Evolutionary conservation across 1,140 invertebrate genomes (phyloP).

Genomic region (Drosophila mojavensis): DNA sequence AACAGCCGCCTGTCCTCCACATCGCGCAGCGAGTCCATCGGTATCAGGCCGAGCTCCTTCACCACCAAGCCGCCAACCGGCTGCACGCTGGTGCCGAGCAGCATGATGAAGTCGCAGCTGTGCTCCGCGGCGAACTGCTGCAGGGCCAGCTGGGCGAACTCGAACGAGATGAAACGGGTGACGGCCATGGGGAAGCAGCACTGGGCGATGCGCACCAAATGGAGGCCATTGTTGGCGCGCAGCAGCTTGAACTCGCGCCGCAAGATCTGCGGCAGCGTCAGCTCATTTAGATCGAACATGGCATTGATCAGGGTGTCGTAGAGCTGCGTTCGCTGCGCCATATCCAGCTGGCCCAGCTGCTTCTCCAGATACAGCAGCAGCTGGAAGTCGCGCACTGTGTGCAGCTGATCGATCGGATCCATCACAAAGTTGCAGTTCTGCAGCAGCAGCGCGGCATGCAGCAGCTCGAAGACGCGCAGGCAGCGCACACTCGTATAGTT

Average conservation of each 20-base stretch:
- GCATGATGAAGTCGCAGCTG: constrained; percentile 79
- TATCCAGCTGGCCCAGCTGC: constrained; percentile 84
- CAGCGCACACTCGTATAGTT: constrained; percentile 24
- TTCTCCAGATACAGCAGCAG: constrained; percentile 54
- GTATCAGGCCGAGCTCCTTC: constrained; percentile 41
- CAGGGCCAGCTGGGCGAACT: constrained; percentile 81
- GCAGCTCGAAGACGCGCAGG: constrained; percentile 67
- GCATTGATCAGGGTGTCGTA: constrained; percentile 85
- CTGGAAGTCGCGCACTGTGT: constrained; percentile 69
- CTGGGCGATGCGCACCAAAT: constrained; percentile 85
- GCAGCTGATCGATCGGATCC: constrained; percentile 85
- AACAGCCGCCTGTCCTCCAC: constrained; percentile 51
- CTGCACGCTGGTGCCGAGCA: constrained; percentile 84
- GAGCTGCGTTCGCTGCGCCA: constrained; percentile 67
- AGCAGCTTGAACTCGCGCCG: constrained; percentile 85
- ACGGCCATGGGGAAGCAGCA: constrained; percentile 86
- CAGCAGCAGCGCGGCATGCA: constrained; percentile 88
- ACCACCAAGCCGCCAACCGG: constrained; percentile 5
- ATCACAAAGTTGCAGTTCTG: constrained; percentile 88
- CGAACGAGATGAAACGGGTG: constrained; percentile 85
- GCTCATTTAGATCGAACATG: constrained; percentile 85
- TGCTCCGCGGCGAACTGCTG: constrained; percentile 84
- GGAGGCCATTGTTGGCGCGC: constrained; percentile 85
- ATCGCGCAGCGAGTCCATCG: constrained; percentile 79
- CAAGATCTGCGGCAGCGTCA: constrained; percentile 79